A percentile compares a stretch with the other conserved stretches of the same genome.
Evolutionary conservation across 92 coral and sea anemone species (phyloP).

Genomic region (Scolanthus callimorphus): DNA sequence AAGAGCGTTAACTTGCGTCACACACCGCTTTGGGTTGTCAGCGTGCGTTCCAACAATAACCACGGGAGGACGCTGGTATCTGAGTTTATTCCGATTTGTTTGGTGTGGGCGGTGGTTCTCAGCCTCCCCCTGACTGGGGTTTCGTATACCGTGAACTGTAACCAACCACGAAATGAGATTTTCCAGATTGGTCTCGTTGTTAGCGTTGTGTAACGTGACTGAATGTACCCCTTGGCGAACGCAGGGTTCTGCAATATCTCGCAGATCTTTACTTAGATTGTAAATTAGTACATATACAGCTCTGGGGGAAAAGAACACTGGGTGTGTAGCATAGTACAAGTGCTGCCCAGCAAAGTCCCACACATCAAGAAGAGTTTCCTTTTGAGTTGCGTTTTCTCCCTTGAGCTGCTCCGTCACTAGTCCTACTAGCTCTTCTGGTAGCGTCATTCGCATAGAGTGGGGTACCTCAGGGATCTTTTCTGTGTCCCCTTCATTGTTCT

Average conservation of each 20-base stretch:
- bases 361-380: constrained; percentile 57
- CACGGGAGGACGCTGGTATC: constrained; percentile 8
- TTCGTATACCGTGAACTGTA: constrained; percentile 53
- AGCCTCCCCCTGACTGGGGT: background rate
- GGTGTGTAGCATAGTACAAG: constrained; percentile 78
- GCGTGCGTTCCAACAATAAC: constrained; percentile 5
- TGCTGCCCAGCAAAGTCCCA: no score
- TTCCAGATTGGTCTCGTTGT: constrained; percentile 72
- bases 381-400: no score
- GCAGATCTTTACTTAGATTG: constrained; percentile 70
- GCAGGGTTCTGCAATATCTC: constrained; percentile 64
- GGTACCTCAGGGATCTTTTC: no score
- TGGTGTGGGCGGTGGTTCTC: background rate
- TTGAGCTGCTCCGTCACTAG: no score
- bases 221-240: constrained; percentile 80
- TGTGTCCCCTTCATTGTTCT: no score
- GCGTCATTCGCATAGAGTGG: no score
- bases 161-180: constrained; percentile 74
- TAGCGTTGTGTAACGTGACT: constrained; percentile 47
- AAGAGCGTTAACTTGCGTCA: background rate
- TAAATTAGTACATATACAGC: constrained; percentile 72
- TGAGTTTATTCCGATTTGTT: constrained; percentile 1
- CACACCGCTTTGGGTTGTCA: background rate
- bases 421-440: no score
- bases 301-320: constrained; percentile 71